A percentile compares a stretch with the other conserved stretches of the same genome.
Conservation (phyloP, 2,888 invertebrate genomes). For the Serripes groenlandicus region DNA sequence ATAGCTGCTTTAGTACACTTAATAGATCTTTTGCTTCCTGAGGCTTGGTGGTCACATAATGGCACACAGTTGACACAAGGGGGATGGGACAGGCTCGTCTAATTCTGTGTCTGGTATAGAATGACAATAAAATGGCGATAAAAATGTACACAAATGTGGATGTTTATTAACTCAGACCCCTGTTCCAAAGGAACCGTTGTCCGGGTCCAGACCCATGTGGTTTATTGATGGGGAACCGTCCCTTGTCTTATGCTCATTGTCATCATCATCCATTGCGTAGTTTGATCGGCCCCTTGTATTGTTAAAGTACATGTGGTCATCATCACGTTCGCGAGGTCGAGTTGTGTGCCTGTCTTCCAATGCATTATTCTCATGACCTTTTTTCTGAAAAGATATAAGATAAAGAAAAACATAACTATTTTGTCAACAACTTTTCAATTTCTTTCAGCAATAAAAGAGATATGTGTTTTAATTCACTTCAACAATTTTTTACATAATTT, state of each 20-base stretch:
- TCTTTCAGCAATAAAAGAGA: neutral
- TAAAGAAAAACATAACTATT: neutral
- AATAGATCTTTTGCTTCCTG: too few relatives aligned
- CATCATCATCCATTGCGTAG: slow-evolving; percentile 47
- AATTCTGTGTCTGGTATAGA: too few relatives aligned
- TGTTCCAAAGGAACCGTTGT: slow-evolving; percentile 37
- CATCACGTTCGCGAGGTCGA: neutral
- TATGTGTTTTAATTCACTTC: neutral
- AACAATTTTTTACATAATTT: too few relatives aligned
- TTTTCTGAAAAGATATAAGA: slow-evolving; percentile 18
- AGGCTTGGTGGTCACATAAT: too few relatives aligned
- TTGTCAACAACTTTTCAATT: neutral
- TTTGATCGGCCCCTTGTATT: slow-evolving; percentile 25
- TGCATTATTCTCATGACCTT: slow-evolving; percentile 49
- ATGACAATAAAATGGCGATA: too few relatives aligned
- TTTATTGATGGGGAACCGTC: slow-evolving; percentile 47
- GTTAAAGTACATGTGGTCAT: slow-evolving; percentile 2
- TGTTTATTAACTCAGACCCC: slow-evolving; percentile 52
- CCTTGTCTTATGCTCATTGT: slow-evolving; percentile 36
- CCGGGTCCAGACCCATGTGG: slow-evolving; percentile 39
- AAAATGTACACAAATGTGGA: neutral
- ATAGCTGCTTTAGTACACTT: too few relatives aligned
- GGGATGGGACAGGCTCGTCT: too few relatives aligned
- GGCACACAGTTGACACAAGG: too few relatives aligned
- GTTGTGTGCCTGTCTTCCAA: slow-evolving; percentile 30